A percentile compares a stretch with the other conserved stretches of the same genome.
Evolutionary conservation across 2,888 invertebrate species (phyloP).

Genomic region (Spilarctia lutea): DNA sequence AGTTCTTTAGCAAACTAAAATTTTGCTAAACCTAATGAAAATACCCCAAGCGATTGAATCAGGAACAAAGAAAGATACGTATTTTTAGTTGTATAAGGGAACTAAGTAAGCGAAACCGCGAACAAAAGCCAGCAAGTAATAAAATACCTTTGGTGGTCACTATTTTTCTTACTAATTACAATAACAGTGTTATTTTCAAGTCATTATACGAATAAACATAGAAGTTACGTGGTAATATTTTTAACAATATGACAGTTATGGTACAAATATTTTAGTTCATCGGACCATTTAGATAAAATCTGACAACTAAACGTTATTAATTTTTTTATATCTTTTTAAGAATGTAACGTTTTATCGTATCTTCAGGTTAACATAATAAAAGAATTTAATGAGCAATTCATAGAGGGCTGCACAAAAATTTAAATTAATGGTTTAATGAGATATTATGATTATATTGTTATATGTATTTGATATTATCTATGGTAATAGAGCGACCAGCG

Average conservation of each 20-base stretch:
- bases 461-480: constrained; percentile 2
- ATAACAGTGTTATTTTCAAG: neutral
- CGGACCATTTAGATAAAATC: constrained; percentile 3
- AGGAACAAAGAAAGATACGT: no score
- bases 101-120: neutral
- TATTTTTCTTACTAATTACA: neutral
- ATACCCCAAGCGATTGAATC: neutral
- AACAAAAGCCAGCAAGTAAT: neutral
- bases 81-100: neutral
- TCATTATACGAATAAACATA: neutral
- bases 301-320: constrained; percentile 7
- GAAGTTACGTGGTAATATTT: constrained; percentile 7
- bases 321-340: constrained; percentile 12
- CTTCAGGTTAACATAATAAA: constrained; percentile 22
- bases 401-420: constrained; percentile 22
- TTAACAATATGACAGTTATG: constrained; percentile 25
- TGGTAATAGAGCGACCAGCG: neutral
- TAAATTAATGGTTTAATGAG: neutral
- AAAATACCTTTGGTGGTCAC: neutral
- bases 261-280: constrained; percentile 9
- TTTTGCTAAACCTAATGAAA: neutral
- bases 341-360: constrained; percentile 23
- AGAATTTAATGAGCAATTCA: constrained; percentile 39
- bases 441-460: neutral
- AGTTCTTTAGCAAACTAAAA: neutral